Conservation (phyloP, 1,140 invertebrate genomes). For the Mylabris phalerata region DNA sequence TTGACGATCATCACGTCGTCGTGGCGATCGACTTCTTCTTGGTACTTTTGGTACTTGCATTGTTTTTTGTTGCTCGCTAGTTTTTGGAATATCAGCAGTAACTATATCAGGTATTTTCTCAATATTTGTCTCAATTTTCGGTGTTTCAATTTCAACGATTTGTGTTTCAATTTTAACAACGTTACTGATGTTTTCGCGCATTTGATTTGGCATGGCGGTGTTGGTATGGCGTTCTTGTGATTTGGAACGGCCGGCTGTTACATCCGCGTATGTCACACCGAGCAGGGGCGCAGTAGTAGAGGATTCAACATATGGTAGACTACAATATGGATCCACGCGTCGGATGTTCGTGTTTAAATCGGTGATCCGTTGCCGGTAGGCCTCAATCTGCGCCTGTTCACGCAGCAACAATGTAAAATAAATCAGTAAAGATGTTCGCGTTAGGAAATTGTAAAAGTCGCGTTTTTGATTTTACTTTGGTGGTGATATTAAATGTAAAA, state of each 20-base stretch:
- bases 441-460: neutral
- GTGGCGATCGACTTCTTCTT: constrained; percentile 40
- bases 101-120: neutral
- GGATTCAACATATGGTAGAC: constrained; percentile 35
- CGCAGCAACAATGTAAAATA: constrained; percentile 44
- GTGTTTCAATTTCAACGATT: constrained; percentile 6
- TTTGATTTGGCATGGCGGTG: constrained; percentile 3
- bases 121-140: neutral
- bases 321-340: constrained; percentile 66
- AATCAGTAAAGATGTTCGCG: constrained; percentile 34
- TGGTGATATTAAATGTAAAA: constrained; percentile 17
- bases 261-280: constrained; percentile 47
- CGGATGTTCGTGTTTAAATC: constrained; percentile 61
- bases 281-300: constrained; percentile 33
- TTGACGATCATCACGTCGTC: constrained; percentile 25
- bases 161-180: constrained; percentile 1
- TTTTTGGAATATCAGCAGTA: constrained; percentile 27
- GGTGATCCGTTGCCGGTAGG: constrained; percentile 58
- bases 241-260: constrained; percentile 32
- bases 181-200: neutral
- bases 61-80: constrained; percentile 30
- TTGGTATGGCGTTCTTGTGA: constrained; percentile 28
- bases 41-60: constrained; percentile 16
- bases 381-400: constrained; percentile 65
- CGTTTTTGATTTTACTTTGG: neutral